phyloP scores from a whole-genome alignment of 2,797 vertebrate species.

The Sebastes aleutianus region DNA sequence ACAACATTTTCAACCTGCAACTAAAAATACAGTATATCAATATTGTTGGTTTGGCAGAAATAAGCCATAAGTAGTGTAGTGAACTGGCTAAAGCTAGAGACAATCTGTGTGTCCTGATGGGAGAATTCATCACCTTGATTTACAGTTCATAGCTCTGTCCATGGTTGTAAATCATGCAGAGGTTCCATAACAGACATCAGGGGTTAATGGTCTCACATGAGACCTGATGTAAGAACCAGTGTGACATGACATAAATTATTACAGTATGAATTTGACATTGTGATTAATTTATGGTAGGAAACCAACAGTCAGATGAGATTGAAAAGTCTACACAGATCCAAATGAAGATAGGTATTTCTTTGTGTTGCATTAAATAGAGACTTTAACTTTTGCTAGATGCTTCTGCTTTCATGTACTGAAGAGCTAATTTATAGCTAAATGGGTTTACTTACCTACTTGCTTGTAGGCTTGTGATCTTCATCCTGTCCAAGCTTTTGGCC shows the following conservation, averaged over 20 bases:
- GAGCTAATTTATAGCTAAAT: background rate
- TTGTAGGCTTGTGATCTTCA: background rate
- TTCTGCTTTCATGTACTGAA: background rate
- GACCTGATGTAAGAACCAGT: background rate
- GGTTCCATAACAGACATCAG: background rate
- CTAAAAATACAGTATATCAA: background rate
- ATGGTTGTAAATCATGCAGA: constrained; percentile 5
- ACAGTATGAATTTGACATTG: background rate
- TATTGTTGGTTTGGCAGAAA: background rate
- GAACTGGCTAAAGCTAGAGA: background rate
- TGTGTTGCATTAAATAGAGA: background rate
- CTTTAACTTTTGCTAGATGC: background rate
- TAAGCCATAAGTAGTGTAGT: background rate
- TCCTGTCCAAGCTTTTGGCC: background rate
- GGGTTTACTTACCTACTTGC: background rate
- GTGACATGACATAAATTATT: background rate
- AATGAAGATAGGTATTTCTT: background rate
- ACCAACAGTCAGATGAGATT: background rate
- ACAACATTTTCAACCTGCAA: background rate
- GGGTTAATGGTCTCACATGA: background rate
- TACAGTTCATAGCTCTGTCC: background rate
- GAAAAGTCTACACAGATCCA: background rate
- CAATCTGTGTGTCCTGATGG: background rate
- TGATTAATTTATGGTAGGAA: background rate
- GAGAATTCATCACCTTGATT: constrained; percentile 3